These are phyloP conservation scores for Hylaea fasciaria DNA, from an alignment of 2,888 invertebrate species.

Conservation along the genomic window DNA sequence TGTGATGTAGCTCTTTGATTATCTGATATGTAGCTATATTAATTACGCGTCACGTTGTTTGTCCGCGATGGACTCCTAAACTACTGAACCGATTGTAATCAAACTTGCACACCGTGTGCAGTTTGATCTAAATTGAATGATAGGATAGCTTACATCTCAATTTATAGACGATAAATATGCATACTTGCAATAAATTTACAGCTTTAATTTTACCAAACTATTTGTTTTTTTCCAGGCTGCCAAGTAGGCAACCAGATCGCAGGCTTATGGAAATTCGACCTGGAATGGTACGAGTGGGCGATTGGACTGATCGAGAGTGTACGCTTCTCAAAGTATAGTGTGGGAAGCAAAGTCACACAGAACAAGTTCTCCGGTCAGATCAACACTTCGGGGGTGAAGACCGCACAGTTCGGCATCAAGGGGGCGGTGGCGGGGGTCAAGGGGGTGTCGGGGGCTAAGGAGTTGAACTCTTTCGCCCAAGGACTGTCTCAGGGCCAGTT, in stretches of 20 bases:
- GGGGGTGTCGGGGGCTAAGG: slow-evolving; percentile 22
- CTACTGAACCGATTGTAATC: too few relatives aligned
- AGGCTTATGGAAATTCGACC: slow-evolving; percentile 86
- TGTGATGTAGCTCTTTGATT: too few relatives aligned
- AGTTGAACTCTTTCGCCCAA: slow-evolving; percentile 23
- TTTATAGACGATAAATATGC: too few relatives aligned
- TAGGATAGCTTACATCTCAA: too few relatives aligned
- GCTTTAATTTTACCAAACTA: too few relatives aligned
- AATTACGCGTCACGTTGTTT: too few relatives aligned
- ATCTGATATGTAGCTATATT: too few relatives aligned
- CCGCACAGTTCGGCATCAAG: slow-evolving; percentile 47
- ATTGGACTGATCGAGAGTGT: slow-evolving; percentile 74
- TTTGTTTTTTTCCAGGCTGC: slow-evolving; percentile 69
- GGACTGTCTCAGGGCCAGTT: slow-evolving; percentile 29
- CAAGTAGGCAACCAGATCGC: slow-evolving; percentile 83
- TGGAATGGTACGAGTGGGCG: slow-evolving; percentile 85
- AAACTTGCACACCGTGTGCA: too few relatives aligned
- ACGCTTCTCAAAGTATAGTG: slow-evolving; percentile 64
- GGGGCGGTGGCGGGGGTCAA: slow-evolving; percentile 41
- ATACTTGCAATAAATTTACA: too few relatives aligned
- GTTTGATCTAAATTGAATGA: too few relatives aligned
- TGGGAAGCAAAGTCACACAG: slow-evolving; percentile 54
- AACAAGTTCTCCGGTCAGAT: slow-evolving; percentile 54
- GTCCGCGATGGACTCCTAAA: too few relatives aligned
- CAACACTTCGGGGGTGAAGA: slow-evolving; percentile 39